These are phyloP conservation scores for Oncorhynchus mykiss DNA, from an alignment of 2,113 vertebrate species.

Conservation along the genomic window DNA sequence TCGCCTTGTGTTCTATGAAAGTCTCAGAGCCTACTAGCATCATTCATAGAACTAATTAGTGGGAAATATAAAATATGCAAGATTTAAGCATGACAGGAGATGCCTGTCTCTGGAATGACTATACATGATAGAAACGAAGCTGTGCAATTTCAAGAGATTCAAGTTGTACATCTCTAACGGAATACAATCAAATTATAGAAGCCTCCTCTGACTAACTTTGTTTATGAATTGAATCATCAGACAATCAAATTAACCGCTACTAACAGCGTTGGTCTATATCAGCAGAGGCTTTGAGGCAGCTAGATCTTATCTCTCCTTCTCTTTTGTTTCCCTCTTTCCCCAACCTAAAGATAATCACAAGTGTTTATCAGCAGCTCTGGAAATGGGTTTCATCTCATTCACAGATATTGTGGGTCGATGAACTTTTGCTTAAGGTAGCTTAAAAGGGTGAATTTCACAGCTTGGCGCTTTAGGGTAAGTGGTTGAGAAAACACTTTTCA, in stretches of 20 bases:
- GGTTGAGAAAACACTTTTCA: constrained; percentile 29
- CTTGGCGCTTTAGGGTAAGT: constrained; percentile 16
- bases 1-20: background rate
- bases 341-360: constrained; percentile 27
- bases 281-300: background rate
- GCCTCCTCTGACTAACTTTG: too few relatives aligned
- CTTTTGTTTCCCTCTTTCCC: constrained; percentile 13
- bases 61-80: too few relatives aligned
- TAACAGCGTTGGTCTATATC: too few relatives aligned
- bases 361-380: constrained; percentile 27
- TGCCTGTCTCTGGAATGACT: too few relatives aligned
- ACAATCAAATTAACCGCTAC: background rate
- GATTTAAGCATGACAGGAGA: too few relatives aligned
- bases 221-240: background rate
- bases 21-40: background rate
- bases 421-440: constrained; percentile 27
- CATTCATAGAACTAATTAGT: background rate
- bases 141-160: too few relatives aligned
- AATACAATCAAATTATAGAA: too few relatives aligned
- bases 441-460: constrained; percentile 30
- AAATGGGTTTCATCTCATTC: constrained; percentile 32
- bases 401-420: constrained; percentile 24
- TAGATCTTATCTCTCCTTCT: constrained; percentile 11
- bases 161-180: too few relatives aligned
- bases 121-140: too few relatives aligned